Percentiles rank a stretch among this genome's conserved stretches.
Evolutionary conservation across 2,113 vertebrate genomes (phyloP).

Genomic region (Numida meleagris): DNA sequence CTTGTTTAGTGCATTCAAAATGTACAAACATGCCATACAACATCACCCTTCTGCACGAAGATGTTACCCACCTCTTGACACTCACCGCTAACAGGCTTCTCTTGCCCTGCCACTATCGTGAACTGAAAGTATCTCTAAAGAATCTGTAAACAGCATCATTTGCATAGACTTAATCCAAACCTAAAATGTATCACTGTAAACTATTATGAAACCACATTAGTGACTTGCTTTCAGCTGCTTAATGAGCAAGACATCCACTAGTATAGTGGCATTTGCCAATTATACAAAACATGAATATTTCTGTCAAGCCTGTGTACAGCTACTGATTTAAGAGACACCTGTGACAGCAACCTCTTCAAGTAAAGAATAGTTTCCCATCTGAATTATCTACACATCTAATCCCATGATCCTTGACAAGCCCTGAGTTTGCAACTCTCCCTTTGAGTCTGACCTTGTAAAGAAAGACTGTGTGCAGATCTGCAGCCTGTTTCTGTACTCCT

Average conservation of each 20-base stretch:
- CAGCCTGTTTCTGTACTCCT: background rate
- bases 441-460: background rate
- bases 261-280: background rate
- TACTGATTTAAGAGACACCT: background rate
- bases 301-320: background rate
- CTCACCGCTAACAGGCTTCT: background rate
- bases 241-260: background rate
- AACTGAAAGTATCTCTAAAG: background rate
- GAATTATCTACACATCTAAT: background rate
- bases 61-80: background rate
- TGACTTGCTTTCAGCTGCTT: slow-evolving; percentile 8
- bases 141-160: background rate
- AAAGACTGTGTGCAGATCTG: background rate
- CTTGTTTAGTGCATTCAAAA: background rate
- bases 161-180: background rate
- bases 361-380: background rate
- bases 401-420: background rate
- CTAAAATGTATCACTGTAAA: background rate
- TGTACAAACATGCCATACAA: background rate
- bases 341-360: background rate
- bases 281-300: slow-evolving; percentile 17
- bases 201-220: slow-evolving; percentile 17
- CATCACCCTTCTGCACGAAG: background rate
- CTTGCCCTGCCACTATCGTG: fast-evolving
- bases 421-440: background rate